phyloP scores from a whole-genome alignment of 2,113 vertebrate genomes.

The Neodon shergylaensis region DNA sequence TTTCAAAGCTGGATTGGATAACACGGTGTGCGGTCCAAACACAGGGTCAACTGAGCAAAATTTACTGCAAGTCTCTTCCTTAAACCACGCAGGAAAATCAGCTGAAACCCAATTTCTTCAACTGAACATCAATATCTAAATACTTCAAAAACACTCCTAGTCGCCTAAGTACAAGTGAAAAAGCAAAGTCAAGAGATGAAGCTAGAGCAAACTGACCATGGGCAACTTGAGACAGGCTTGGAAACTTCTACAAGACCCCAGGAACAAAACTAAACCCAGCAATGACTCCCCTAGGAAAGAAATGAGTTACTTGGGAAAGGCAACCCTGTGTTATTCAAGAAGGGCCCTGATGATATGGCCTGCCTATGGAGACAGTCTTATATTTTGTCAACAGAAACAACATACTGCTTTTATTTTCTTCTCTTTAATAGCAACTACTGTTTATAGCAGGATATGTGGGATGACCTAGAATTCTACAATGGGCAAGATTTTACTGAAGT shows the following conservation, averaged over 20 bases:
- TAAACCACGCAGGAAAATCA: background rate
- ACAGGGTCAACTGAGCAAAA: background rate
- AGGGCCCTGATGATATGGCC: background rate
- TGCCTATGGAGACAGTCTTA: background rate
- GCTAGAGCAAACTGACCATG: background rate
- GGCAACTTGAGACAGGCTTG: background rate
- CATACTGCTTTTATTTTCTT: background rate
- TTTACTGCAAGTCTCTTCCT: background rate
- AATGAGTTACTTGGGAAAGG: background rate
- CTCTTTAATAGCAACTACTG: background rate
- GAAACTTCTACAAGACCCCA: background rate
- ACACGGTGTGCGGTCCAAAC: fast-evolving
- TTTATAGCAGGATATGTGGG: background rate
- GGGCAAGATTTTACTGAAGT: background rate
- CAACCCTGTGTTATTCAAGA: background rate
- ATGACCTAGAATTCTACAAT: constrained; percentile 31
- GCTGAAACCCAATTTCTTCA: background rate
- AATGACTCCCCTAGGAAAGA: background rate
- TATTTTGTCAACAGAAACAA: background rate
- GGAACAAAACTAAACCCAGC: background rate
- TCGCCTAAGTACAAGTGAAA: background rate
- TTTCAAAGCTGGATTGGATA: background rate
- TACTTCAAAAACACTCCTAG: background rate
- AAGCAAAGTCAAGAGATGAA: background rate
- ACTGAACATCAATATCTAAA: background rate